A percentile compares a stretch with the other conserved stretches of the same genome.
These are phyloP conservation scores for Bombus sibiricus DNA, from an alignment of 1,140 invertebrate genomes.

Conservation along the genomic window DNA sequence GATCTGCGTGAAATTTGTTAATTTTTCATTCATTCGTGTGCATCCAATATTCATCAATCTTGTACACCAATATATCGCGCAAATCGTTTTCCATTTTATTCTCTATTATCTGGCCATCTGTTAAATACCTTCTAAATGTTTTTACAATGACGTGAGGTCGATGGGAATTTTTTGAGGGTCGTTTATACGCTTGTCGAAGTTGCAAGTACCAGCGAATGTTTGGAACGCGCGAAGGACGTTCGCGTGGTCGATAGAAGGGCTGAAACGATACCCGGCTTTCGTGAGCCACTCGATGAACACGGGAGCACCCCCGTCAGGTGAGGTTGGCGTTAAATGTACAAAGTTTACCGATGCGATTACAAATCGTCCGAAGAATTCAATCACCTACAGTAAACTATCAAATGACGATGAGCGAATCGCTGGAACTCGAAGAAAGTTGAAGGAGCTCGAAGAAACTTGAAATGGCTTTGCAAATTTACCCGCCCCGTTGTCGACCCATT, in stretches of 20 bases:
- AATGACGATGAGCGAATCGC: conserved; percentile 50
- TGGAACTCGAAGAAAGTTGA: conserved; percentile 69
- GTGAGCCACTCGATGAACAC: conserved; percentile 56
- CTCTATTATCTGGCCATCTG: background rate
- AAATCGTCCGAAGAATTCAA: conserved; percentile 75
- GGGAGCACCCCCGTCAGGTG: conserved; percentile 21
- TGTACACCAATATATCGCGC: too few relatives aligned
- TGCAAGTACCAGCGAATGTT: background rate
- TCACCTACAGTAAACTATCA: conserved; percentile 76
- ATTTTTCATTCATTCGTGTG: background rate
- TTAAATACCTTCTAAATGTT: background rate
- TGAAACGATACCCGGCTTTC: conserved; percentile 34
- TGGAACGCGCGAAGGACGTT: background rate
- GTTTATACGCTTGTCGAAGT: background rate
- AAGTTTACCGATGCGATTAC: conserved; percentile 79
- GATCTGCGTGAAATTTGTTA: background rate
- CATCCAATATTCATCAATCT: background rate
- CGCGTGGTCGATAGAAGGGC: conserved; percentile 11
- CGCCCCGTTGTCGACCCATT: conserved; percentile 70
- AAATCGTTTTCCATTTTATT: too few relatives aligned
- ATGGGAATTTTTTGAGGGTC: background rate
- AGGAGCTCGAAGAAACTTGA: conserved; percentile 73
- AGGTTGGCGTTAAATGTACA: conserved; percentile 74
- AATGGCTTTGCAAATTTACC: conserved; percentile 81
- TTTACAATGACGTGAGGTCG: background rate